These are phyloP conservation scores for Carassius carassius DNA, from an alignment of 2,113 vertebrate species.

Conservation along the genomic window DNA sequence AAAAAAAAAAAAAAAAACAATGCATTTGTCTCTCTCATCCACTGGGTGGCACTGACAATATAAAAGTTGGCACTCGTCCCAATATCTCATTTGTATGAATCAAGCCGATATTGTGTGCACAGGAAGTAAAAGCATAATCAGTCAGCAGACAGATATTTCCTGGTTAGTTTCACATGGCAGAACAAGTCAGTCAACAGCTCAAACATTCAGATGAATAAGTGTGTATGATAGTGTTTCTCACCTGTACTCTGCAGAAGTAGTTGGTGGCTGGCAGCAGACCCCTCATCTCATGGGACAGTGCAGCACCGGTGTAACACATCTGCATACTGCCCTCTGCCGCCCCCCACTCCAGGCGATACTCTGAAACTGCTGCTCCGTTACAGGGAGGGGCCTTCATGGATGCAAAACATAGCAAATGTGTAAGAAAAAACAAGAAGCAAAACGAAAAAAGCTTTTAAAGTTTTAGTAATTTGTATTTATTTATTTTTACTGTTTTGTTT, in stretches of 20 bases:
- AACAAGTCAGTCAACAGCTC: neutral
- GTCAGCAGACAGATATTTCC: neutral
- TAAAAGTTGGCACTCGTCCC: neutral
- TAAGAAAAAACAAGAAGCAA: too few relatives aligned
- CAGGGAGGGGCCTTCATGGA: constrained; percentile 78
- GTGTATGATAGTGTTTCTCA: constrained; percentile 61
- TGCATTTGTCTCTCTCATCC: constrained; percentile 39
- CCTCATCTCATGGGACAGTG: constrained; percentile 86
- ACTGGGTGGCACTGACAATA: constrained; percentile 60
- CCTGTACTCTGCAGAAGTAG: constrained; percentile 95
- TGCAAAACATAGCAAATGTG: neutral
- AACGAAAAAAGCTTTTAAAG: too few relatives aligned
- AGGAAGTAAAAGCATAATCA: neutral
- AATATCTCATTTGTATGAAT: neutral
- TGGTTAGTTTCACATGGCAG: neutral
- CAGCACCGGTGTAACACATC: constrained; percentile 85
- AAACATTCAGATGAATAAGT: neutral
- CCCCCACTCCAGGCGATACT: constrained; percentile 94
- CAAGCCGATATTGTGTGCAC: neutral
- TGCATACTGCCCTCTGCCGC: constrained; percentile 92
- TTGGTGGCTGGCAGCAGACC: constrained; percentile 89
- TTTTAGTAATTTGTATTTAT: too few relatives aligned
- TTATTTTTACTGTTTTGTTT: too few relatives aligned
- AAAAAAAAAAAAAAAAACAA: too few relatives aligned
- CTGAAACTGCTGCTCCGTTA: constrained; percentile 87